A percentile compares a stretch with the other conserved stretches of the same genome.
Conservation (phyloP, 2,888 invertebrate genomes). For the Patella ulyssiponensis region DNA sequence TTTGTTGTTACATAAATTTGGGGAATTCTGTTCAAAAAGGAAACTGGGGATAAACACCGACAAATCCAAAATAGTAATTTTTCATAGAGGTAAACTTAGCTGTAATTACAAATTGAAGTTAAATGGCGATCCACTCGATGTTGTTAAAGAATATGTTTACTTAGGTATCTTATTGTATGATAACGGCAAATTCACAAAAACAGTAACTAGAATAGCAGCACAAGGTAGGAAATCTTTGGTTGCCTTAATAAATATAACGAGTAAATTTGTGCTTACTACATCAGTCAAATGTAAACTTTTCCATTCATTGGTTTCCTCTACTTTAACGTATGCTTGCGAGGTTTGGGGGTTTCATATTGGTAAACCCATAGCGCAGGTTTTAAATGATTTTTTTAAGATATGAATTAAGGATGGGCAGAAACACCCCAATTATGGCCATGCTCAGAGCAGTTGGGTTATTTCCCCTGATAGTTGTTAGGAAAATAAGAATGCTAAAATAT, state of each 20-base stretch:
- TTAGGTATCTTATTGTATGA: background rate
- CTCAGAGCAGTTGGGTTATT: background rate
- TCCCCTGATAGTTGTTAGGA: background rate
- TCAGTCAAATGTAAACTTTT: background rate
- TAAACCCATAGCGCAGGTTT: background rate
- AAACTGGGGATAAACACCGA: background rate
- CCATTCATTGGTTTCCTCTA: background rate
- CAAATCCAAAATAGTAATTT: background rate
- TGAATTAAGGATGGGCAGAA: background rate
- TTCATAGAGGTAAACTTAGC: background rate
- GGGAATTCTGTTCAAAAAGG: background rate
- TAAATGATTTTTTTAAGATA: background rate
- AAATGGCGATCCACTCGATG: background rate
- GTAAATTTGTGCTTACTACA: background rate
- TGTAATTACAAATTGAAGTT: background rate
- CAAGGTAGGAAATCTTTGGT: background rate
- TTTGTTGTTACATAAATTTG: background rate
- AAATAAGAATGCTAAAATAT: background rate
- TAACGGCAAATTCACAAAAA: background rate
- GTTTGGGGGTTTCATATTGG: background rate
- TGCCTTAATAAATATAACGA: background rate
- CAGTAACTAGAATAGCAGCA: background rate
- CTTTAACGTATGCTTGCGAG: background rate
- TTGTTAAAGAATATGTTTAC: background rate
- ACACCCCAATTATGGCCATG: background rate